Evolutionary conservation across 2,888 invertebrate genomes (phyloP).

Genomic region (Hypselothyrea guttata): DNA sequence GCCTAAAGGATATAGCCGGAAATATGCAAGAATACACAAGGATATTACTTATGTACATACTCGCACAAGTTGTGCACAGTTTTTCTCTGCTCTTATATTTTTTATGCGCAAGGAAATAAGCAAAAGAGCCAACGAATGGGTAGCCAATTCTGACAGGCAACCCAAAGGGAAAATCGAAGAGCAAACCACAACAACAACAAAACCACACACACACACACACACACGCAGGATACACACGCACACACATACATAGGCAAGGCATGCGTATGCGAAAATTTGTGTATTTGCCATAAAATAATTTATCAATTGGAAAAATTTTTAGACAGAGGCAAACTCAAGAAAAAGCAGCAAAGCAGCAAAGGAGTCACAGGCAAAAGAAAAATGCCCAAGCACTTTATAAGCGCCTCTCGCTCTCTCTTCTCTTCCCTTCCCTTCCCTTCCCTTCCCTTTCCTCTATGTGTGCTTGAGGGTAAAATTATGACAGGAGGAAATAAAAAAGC

Average conservation of each 20-base stretch:
- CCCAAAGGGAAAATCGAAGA: conserved; percentile 44
- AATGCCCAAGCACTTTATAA: conserved; percentile 61
- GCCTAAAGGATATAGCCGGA: conserved; percentile 53
- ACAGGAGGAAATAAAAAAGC: conserved; percentile 78
- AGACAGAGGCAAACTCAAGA: conserved; percentile 40
- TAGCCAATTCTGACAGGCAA: conserved; percentile 35
- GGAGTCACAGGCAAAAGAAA: conserved; percentile 46
- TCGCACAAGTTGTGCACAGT: too few species aligned
- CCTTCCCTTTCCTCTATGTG: conserved; percentile 7
- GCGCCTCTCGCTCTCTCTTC: too few species aligned
- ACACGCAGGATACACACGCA: conserved; percentile 15
- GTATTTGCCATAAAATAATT: conserved; percentile 77
- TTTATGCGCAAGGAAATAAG: conserved; percentile 59
- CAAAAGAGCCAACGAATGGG: conserved; percentile 39
- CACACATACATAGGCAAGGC: conserved; percentile 5
- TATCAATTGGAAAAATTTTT: conserved; percentile 75
- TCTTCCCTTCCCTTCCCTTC: too few species aligned
- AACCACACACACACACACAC: conserved; percentile 26
- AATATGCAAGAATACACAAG: conserved; percentile 63
- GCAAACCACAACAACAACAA: conserved; percentile 48
- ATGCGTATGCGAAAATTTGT: conserved; percentile 73
- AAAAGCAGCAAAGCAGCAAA: conserved; percentile 4
- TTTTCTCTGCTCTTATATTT: conserved; percentile 12
- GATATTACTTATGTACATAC: conserved; percentile 61
- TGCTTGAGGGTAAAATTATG: conserved; percentile 76